Conservation (phyloP, 2,888 invertebrate genomes). For the Pterobdella sp. region DNA sequence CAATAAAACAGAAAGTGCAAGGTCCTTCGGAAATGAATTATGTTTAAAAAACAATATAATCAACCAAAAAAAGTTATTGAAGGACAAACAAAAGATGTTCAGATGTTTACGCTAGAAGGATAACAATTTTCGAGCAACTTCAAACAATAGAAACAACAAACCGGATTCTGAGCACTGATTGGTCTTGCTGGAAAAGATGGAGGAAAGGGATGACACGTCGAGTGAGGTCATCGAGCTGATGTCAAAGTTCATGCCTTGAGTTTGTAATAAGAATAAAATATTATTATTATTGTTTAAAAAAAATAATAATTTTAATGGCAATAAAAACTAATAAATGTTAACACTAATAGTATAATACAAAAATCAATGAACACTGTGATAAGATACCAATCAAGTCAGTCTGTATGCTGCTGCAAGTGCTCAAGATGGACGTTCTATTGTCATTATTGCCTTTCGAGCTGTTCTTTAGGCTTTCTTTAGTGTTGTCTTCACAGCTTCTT, state of each 20-base stretch:
- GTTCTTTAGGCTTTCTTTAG: neutral
- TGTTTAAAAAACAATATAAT: too few species aligned
- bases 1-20: too few species aligned
- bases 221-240: constrained; percentile 65
- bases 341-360: neutral
- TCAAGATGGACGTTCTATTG: neutral
- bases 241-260: constrained; percentile 52
- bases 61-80: too few species aligned
- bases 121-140: too few species aligned
- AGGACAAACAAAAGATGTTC: too few species aligned
- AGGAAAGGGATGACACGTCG: constrained; percentile 65
- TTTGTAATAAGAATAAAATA: neutral
- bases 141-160: too few species aligned
- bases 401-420: constrained; percentile 5
- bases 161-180: constrained; percentile 20
- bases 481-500: neutral
- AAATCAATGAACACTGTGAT: neutral
- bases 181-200: constrained; percentile 15
- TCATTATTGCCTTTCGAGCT: neutral
- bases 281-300: neutral
- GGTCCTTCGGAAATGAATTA: too few species aligned
- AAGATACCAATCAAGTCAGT: constrained; percentile 9
- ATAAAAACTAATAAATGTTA: neutral
- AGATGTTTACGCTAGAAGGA: too few species aligned
- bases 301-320: neutral